Conservation (phyloP, 1,140 invertebrate species). For the Sinonovacula constricta region DNA sequence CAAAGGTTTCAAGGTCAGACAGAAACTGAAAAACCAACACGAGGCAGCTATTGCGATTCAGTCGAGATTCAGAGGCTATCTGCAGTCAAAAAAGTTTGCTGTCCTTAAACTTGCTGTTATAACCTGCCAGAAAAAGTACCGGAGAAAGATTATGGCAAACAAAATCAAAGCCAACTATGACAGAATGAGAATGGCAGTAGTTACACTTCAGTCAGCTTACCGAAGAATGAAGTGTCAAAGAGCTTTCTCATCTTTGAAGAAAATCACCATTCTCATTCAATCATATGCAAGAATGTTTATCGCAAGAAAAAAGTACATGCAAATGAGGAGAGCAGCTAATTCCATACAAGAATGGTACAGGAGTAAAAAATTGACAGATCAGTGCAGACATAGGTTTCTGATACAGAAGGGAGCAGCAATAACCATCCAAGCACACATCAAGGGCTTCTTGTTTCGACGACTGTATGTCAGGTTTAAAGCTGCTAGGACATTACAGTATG, state of each 20-base stretch:
- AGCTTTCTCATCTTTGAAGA: constrained; percentile 10
- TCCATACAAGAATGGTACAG: constrained; percentile 38
- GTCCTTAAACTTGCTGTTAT: constrained; percentile 32
- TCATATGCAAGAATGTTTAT: constrained; percentile 21
- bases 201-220: constrained; percentile 53
- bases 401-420: constrained; percentile 26
- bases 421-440: constrained; percentile 58
- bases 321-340: constrained; percentile 13
- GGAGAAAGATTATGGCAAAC: neutral
- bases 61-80: constrained; percentile 12
- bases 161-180: constrained; percentile 17
- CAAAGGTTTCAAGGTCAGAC: constrained; percentile 21
- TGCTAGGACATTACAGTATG: no score
- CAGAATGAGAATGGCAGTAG: constrained; percentile 48
- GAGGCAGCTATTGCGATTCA: constrained; percentile 52
- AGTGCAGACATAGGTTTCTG: constrained; percentile 8
- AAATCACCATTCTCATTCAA: constrained; percentile 51
- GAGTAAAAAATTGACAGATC: constrained; percentile 11
- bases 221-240: constrained; percentile 9
- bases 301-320: constrained; percentile 23
- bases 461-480: no score
- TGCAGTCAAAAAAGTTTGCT: constrained; percentile 1
- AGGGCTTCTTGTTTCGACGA: constrained; percentile 26
- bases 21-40: constrained; percentile 4
- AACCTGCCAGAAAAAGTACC: constrained; percentile 40